Base-by-base conservation (phyloP, 2,797 vertebrate genomes). In the Neolamprologus multifasciatus region DNA sequence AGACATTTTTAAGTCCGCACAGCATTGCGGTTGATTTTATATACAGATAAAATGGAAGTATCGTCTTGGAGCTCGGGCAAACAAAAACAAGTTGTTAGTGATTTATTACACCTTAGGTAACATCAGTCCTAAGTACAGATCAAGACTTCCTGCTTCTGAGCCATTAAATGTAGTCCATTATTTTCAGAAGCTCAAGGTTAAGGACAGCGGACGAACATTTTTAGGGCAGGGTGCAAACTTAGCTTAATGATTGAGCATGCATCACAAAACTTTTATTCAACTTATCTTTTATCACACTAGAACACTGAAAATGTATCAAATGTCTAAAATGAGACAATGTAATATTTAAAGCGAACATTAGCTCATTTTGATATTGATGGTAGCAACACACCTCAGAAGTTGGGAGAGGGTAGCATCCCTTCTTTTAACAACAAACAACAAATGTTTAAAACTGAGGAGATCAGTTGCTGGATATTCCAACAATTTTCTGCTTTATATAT, bases 51-150 rank as follows among this genome's bases (percentile, higher is more conserved):
- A 87, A 82, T 89, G 38, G 83, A 78, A 51, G 4, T 88, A 33
- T 90, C 7, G 11, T 79, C 54, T 79, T 2, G 54, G 78, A 79
- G 45, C 38, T 29, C 1, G 7, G 38, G 21, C 78, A 62, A 79
- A 29, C 52, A 59, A 79, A n/a, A 79, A 79, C 78, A 79, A 64
- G 13, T 21, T 79, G 55, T 50, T 62, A 45, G 14, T 87, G 51
- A 74, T 91, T 84, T 89, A 90, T 82, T 87, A 91, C 83, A 88
- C 86, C 13, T 71, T 87, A 80, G 84, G 84, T 93, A 91, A 89
- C 52, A 85, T 93, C 43, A 89, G 67, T 52, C 90, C 90, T 51
- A 90, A 88, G 77, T 84, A 87, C 71, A 90, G 90, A n/a, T 90
- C 87, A 76, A 91, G 50, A 85, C 90, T 90, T 51, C 45, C 84